These are phyloP conservation scores for Pseudochaenichthys georgianus DNA, from an alignment of 2,797 vertebrate genomes.

Conservation along the genomic window DNA sequence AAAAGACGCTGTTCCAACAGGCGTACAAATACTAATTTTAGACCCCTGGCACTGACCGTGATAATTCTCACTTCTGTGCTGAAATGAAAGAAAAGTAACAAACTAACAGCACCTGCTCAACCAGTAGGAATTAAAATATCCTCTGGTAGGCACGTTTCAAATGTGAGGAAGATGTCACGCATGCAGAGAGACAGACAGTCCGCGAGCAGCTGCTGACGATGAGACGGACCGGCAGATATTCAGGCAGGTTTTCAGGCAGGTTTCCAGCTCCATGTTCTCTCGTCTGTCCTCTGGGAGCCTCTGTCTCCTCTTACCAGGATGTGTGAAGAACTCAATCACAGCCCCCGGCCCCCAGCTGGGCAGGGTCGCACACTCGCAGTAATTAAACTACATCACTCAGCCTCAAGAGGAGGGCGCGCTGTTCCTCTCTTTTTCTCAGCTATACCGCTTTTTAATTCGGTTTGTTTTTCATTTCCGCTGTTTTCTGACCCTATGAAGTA, in stretches of 20 bases:
- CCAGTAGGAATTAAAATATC: conserved; percentile 24
- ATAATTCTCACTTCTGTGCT: background rate
- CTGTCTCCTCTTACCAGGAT: conserved; percentile 57
- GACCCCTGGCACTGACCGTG: background rate
- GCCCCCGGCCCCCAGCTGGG: conserved; percentile 65
- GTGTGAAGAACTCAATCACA: conserved; percentile 82
- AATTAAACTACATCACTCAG: conserved; percentile 75
- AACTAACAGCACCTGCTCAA: background rate
- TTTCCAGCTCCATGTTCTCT: conserved; percentile 61
- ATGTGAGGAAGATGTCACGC: conserved; percentile 1
- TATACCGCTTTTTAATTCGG: background rate
- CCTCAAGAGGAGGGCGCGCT: conserved; percentile 35
- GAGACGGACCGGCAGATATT: conserved; percentile 42
- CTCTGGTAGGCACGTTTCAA: conserved; percentile 1
- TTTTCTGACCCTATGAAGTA: background rate
- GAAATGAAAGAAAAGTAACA: background rate
- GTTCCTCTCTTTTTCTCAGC: conserved; percentile 13
- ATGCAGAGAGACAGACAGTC: conserved; percentile 30
- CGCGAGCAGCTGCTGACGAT: conserved; percentile 54
- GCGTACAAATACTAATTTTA: background rate
- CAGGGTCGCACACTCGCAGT: conserved; percentile 58
- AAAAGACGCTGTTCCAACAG: background rate
- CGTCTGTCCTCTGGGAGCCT: conserved; percentile 61
- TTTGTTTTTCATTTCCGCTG: background rate
- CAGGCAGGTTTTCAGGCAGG: conserved; percentile 60